These are phyloP conservation scores for Struthidea cinerea DNA, from an alignment of 2,113 vertebrate species.

Conservation along the genomic window DNA sequence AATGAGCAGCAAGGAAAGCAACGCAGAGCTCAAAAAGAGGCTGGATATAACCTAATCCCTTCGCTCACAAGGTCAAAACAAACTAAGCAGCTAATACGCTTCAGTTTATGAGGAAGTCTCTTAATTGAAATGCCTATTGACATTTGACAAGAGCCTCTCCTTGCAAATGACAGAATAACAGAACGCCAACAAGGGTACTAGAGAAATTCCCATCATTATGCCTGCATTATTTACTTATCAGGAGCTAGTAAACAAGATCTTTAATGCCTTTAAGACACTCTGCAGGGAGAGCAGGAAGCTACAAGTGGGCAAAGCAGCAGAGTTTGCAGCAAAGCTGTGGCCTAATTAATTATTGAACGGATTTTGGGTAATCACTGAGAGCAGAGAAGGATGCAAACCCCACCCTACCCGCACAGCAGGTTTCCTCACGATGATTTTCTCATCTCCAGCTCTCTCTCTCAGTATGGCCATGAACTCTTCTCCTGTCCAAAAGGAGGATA, in stretches of 20 bases:
- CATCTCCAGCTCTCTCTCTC: conserved; percentile 74
- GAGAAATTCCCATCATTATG: conserved; percentile 25
- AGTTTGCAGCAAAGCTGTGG: background rate
- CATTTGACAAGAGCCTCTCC: conserved; percentile 57
- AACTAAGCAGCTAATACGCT: conserved; percentile 24
- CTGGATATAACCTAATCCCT: background rate
- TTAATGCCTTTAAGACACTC: background rate
- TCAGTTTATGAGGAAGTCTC: conserved; percentile 32
- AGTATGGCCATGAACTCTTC: conserved; percentile 79
- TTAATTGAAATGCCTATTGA: conserved; percentile 59
- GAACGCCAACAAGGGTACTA: background rate
- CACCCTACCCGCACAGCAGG: conserved; percentile 86
- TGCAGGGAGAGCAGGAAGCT: background rate
- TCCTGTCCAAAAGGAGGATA: conserved; percentile 51
- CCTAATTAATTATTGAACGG: background rate
- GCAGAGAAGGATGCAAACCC: background rate
- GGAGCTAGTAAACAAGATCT: background rate
- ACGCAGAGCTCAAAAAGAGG: background rate
- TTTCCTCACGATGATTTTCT: conserved; percentile 87
- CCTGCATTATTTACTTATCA: conserved; percentile 14
- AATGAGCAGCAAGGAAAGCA: background rate
- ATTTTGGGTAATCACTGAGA: background rate
- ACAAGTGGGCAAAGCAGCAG: background rate
- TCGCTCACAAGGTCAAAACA: conserved; percentile 44
- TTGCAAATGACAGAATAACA: conserved; percentile 10